Evolutionary conservation across 2,113 vertebrate genomes (phyloP), one percentile per base, ranked within the genome.

Genomic region (Probosciger aterrimus): DNA sequence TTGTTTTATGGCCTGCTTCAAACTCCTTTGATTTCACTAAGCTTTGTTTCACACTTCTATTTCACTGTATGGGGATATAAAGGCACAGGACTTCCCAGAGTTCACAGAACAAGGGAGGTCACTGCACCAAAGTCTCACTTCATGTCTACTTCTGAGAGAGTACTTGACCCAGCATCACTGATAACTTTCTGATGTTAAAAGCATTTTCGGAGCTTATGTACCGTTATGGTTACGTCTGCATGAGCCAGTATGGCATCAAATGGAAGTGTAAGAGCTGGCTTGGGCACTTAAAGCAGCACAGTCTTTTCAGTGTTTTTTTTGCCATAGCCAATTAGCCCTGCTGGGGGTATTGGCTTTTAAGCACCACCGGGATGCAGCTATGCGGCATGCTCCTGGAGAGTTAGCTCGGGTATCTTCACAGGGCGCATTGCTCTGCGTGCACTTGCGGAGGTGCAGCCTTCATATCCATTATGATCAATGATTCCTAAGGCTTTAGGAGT

Each of bases 221-320:
- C 62, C 1, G 0, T 84, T 82, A 71, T 4, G 14, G 17, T 46
- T 53, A 67, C 0, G 0, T 33, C 28, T 59, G 7, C 19, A 4
- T 55, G 30, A 80, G 75, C 44, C 62, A 52, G 27, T 39, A 18
- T 41, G 77, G 37, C 0, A 0, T 41, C 63, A n/a, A 60, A 44
- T 39, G 11, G 47, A 85, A 85, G 17, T 22, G 13, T 73, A 50
- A 37, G 43, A 82, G 57, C 52, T 44, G 16, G 19, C n/a, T 17
- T 28, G 37, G 49, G 31, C 85, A 60, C 35, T 50, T 41, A 31
- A 7, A 62, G 39, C 62, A 68, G 60, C 37, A 47, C 18, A 52
- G n/a, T 30, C 22, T 75, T 67, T 59, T n/a, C 23, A 28, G 11
- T 63, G 69, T 12, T 49, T 68, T 33, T 44, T 52, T 31, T 65